phyloP scores from a whole-genome alignment of 2,888 invertebrate species.

The Nebria brevicollis region DNA sequence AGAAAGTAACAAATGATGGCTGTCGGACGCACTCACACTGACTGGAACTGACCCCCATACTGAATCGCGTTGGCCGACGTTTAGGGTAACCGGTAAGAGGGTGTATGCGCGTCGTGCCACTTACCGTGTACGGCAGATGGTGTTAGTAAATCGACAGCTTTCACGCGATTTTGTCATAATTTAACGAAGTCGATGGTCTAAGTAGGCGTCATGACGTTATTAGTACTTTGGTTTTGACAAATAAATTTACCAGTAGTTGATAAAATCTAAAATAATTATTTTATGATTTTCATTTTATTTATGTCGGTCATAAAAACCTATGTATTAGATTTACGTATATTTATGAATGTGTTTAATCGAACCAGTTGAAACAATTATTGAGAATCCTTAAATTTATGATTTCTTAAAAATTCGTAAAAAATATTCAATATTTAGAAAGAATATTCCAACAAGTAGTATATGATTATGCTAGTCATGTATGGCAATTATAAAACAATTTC shows the following conservation, averaged over 20 bases:
- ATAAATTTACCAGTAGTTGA: background rate
- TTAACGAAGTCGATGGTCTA: constrained; percentile 24
- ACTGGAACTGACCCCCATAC: background rate
- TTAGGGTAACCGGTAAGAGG: constrained; percentile 18
- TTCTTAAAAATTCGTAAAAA: too few relatives aligned
- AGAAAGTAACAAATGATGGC: constrained; percentile 48
- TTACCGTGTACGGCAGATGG: constrained; percentile 43
- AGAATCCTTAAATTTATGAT: too few relatives aligned
- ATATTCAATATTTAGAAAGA: too few relatives aligned
- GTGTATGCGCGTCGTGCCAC: constrained; percentile 29
- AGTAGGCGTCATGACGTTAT: background rate
- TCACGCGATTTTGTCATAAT: constrained; percentile 43
- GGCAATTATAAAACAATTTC: too few relatives aligned
- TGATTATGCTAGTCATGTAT: too few relatives aligned
- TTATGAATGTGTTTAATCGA: too few relatives aligned
- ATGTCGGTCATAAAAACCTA: background rate
- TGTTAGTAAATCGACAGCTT: constrained; percentile 45
- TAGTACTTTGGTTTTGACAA: background rate
- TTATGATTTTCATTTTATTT: constrained; percentile 57
- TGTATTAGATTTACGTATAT: too few relatives aligned
- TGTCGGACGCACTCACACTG: constrained; percentile 40
- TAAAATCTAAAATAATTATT: constrained; percentile 2
- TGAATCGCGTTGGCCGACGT: background rate
- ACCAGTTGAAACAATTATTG: too few relatives aligned
- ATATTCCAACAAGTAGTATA: too few relatives aligned